Evolutionary conservation across 2,113 vertebrate genomes (phyloP).

Genomic region (Heliornis fulica): DNA sequence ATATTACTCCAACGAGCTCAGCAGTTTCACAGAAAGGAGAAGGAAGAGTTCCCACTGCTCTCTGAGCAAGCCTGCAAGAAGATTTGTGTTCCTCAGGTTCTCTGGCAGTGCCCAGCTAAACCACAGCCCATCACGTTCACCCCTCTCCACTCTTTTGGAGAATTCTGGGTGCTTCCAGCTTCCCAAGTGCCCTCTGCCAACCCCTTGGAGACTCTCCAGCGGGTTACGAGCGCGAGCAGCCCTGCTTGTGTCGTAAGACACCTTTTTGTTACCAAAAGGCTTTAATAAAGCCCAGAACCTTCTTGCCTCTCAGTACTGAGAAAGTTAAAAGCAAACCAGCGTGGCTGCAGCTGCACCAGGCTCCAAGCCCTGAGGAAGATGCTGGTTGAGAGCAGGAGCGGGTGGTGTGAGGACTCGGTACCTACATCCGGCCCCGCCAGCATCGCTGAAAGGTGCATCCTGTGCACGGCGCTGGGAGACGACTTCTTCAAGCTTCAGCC

Average conservation of each 20-base stretch:
- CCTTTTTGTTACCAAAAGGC: not conserved
- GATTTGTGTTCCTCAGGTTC: not conserved
- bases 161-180: not conserved
- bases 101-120: rapidly evolving
- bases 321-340: not conserved
- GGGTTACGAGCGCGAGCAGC: not conserved
- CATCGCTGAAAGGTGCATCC: not conserved
- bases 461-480: not conserved
- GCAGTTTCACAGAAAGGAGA: not conserved
- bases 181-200: not conserved
- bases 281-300: not conserved
- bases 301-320: not conserved
- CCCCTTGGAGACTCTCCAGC: not conserved
- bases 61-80: not conserved
- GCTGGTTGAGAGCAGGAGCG: not conserved
- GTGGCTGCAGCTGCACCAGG: rapidly evolving
- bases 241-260: not conserved
- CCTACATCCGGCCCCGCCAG: rapidly evolving
- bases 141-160: not conserved
- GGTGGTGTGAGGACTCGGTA: rapidly evolving
- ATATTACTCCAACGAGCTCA: not conserved
- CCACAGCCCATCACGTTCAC: no score
- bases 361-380: not conserved
- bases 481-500: not conserved
- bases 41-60: not conserved